Conservation (phyloP, 2,888 invertebrate species). For the Baronia brevicornis region DNA sequence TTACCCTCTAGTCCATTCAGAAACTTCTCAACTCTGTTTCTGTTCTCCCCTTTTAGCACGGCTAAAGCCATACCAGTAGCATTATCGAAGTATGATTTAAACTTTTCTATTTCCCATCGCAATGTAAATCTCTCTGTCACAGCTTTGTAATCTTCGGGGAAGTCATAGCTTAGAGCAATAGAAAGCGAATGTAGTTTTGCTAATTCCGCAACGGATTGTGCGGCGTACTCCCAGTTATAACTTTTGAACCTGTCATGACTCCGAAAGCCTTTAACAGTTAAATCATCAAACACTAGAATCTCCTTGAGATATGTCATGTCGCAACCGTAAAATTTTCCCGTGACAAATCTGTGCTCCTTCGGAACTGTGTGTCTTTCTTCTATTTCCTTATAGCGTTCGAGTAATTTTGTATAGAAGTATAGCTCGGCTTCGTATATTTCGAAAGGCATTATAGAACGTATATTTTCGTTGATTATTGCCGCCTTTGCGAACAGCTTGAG, state of each 20-base stretch:
- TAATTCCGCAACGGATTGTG: constrained; percentile 25
- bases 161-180: constrained; percentile 30
- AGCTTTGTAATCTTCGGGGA: constrained; percentile 28
- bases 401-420: constrained; percentile 23
- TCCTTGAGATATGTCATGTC: constrained; percentile 19
- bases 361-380: constrained; percentile 24
- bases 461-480: constrained; percentile 20
- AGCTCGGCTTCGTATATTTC: constrained; percentile 22
- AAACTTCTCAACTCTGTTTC: constrained; percentile 24
- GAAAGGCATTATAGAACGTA: constrained; percentile 16
- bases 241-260: constrained; percentile 24
- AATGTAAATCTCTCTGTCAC: constrained; percentile 4
- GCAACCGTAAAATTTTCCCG: constrained; percentile 23
- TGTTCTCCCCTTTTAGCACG: constrained; percentile 27
- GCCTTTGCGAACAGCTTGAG: constrained; percentile 20
- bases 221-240: constrained; percentile 31
- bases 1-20: too few species aligned
- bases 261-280: constrained; percentile 23
- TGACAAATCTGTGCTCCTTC: constrained; percentile 23
- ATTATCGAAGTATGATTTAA: constrained; percentile 13
- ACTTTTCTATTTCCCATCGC: too few species aligned
- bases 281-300: constrained; percentile 29
- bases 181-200: constrained; percentile 41
- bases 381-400: constrained; percentile 20
- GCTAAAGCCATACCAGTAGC: constrained; percentile 18